These are phyloP conservation scores for Microtus richardsoni DNA, from an alignment of 2,113 vertebrate species.

Conservation along the genomic window DNA sequence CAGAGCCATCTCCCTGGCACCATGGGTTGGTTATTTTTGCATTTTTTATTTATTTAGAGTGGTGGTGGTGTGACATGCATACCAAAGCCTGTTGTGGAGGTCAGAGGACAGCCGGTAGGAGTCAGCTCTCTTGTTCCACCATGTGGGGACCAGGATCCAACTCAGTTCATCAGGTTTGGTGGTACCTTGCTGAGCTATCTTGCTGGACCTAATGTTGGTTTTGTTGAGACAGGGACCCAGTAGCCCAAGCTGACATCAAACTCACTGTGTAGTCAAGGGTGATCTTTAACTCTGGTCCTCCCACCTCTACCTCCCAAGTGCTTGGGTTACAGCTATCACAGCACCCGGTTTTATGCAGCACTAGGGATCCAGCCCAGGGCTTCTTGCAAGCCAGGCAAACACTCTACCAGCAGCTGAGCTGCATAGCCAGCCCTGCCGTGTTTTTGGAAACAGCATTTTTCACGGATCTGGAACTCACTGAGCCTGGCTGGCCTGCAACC, in stretches of 20 bases:
- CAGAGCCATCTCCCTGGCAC: background rate
- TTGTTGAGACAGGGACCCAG: too few relatives aligned
- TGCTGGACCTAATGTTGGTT: too few relatives aligned
- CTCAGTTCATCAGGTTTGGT: background rate
- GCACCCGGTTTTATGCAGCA: background rate
- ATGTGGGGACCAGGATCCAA: background rate
- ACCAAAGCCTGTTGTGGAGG: background rate
- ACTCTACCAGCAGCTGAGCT: background rate
- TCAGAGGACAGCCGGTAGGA: background rate
- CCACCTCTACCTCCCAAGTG: background rate
- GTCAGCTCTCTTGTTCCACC: background rate
- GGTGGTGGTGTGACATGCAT: background rate
- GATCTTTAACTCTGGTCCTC: background rate
- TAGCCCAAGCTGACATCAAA: background rate
- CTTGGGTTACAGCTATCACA: too few relatives aligned
- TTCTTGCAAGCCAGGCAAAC: background rate
- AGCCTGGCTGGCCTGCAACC: background rate
- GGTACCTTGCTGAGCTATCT: background rate
- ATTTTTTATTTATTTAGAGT: background rate
- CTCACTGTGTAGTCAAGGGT: background rate
- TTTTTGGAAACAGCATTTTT: background rate
- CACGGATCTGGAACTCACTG: background rate
- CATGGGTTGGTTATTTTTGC: background rate
- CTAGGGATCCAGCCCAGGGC: background rate
- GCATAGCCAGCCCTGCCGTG: background rate